Evolutionary conservation across 2,113 vertebrate genomes (phyloP).

Genomic region (Cyanoliseus patagonus): DNA sequence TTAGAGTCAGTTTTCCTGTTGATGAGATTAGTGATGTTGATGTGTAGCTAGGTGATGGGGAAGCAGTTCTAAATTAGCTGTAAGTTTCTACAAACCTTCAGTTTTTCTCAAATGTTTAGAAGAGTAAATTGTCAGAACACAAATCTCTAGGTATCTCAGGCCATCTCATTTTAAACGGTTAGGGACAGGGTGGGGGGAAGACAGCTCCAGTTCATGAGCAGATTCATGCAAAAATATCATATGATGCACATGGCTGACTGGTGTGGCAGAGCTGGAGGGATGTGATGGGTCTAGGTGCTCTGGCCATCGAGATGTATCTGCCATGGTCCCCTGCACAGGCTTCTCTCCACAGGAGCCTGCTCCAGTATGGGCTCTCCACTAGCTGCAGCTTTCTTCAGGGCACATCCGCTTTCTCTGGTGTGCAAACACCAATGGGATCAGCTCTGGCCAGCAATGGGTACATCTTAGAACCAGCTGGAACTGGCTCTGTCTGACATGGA

Average conservation of each 20-base stretch:
- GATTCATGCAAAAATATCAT: no score
- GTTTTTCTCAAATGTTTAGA: background rate
- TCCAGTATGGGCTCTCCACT: background rate
- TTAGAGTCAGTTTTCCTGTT: background rate
- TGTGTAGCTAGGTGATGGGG: background rate
- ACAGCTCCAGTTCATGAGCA: background rate
- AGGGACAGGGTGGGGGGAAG: fast-evolving
- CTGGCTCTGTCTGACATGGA: background rate
- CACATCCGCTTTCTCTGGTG: background rate
- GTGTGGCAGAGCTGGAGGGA: background rate
- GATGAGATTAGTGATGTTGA: background rate
- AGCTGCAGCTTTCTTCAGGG: background rate
- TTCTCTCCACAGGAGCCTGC: background rate
- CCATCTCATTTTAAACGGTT: background rate
- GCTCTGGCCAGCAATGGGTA: background rate
- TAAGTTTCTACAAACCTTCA: background rate
- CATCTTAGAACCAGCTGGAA: background rate
- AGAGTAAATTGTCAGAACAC: background rate
- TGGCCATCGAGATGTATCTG: background rate
- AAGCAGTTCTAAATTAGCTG: background rate
- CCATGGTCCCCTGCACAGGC: background rate
- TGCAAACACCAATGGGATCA: background rate
- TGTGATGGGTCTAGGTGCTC: no score
- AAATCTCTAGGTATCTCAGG: background rate
- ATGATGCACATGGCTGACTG: background rate